phyloP scores from a whole-genome alignment of 2,113 vertebrate genomes.

The Tiliqua scincoides region DNA sequence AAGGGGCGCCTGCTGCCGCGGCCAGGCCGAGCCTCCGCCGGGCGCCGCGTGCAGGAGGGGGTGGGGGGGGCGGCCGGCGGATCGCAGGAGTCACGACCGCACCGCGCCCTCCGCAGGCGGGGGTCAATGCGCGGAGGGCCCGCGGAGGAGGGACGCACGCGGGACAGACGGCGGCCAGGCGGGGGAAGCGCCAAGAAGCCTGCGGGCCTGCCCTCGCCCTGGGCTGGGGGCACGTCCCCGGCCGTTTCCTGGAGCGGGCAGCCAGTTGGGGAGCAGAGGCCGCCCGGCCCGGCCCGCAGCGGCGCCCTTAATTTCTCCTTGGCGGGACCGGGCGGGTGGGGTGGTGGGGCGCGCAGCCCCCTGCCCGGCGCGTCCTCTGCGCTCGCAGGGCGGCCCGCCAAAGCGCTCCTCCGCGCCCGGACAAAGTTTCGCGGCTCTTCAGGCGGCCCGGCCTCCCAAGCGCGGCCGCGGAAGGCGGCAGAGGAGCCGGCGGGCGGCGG shows the following conservation, averaged over 20 bases:
- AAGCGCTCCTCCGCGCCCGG: conserved; percentile 58
- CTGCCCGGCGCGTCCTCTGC: not conserved
- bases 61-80: not conserved
- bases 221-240: not conserved
- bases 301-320: conserved; percentile 31
- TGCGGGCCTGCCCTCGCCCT: not conserved
- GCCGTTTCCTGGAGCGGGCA: too few species aligned
- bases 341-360: not conserved
- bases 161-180: too few species aligned
- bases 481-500: too few species aligned
- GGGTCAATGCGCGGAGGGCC: too few species aligned
- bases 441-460: conserved; percentile 63
- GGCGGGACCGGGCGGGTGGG: not conserved
- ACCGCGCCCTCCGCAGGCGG: not conserved
- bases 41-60: not conserved
- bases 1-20: not conserved
- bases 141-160: not conserved
- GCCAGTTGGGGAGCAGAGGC: too few species aligned
- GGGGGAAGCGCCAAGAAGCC: too few species aligned
- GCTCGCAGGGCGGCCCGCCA: not conserved
- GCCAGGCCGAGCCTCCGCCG: too few species aligned
- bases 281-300: not conserved
- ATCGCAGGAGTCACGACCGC: not conserved
- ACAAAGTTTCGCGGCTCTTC: conserved; percentile 70
- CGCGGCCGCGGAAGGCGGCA: conserved; percentile 47